These are phyloP conservation scores for Bubo bubo DNA, from an alignment of 2,113 vertebrate species.

Conservation along the genomic window DNA sequence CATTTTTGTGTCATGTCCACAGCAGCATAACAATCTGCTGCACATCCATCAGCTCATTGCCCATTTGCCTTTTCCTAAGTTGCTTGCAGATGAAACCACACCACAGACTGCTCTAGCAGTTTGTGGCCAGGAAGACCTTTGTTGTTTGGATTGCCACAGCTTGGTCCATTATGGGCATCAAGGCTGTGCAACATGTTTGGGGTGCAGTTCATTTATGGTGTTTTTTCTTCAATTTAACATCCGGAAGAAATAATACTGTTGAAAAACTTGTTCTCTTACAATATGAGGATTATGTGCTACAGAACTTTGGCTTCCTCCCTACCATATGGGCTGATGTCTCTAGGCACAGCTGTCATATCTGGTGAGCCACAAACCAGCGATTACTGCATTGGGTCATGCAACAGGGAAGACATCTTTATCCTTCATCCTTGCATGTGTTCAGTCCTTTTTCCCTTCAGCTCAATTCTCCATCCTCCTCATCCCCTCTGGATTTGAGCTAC, in stretches of 20 bases:
- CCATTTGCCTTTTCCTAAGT: not conserved
- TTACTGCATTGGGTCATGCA: not conserved
- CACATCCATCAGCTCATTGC: not conserved
- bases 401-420: not conserved
- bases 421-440: not conserved
- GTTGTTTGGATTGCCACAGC: not conserved
- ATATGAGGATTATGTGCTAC: not conserved
- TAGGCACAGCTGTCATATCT: not conserved
- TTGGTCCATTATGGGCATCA: not conserved
- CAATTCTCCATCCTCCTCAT: not conserved
- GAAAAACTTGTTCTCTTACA: not conserved
- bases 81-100: not conserved
- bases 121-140: not conserved
- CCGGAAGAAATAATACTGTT: not conserved
- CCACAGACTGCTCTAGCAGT: not conserved
- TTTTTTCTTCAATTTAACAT: not conserved
- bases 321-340: not conserved
- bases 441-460: not conserved
- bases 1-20: not conserved
- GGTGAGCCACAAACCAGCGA: not conserved
- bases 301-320: not conserved
- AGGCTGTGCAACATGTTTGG: not conserved
- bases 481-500: not conserved
- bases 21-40: not conserved
- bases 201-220: not conserved